Evolutionary conservation across 64 coral and sea anemone genomes (phyloP).

Genomic region (Hydrozoanthus tunicans): DNA sequence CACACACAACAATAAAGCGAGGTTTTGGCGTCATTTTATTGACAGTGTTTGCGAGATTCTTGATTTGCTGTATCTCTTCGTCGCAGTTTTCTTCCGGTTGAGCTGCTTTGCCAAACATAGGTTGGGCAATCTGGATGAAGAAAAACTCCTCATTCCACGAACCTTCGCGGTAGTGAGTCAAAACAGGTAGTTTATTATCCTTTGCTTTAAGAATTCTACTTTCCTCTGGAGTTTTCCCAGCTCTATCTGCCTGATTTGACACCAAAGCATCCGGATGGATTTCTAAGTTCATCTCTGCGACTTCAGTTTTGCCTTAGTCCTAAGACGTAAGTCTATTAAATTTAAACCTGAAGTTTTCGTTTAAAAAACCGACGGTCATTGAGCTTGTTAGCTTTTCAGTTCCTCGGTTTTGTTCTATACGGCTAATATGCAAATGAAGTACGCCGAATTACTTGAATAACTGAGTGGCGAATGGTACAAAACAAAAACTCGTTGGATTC

Average conservation of each 20-base stretch:
- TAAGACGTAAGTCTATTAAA: background rate
- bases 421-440: constrained; percentile 55
- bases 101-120: constrained; percentile 67
- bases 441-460: background rate
- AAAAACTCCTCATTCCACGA: constrained; percentile 74
- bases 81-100: constrained; percentile 83
- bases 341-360: background rate
- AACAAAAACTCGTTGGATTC: constrained; percentile 1
- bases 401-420: background rate
- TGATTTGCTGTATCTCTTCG: constrained; percentile 54
- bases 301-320: background rate
- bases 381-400: constrained; percentile 12
- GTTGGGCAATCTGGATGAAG: constrained; percentile 85
- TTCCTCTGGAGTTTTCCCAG: constrained; percentile 90
- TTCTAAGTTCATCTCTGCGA: constrained; percentile 77
- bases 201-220: constrained; percentile 80
- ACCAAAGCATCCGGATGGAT: constrained; percentile 92
- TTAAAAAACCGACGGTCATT: constrained; percentile 26
- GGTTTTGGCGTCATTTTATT: constrained; percentile 85
- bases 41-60: constrained; percentile 51
- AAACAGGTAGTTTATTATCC: constrained; percentile 82
- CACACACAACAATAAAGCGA: constrained; percentile 81
- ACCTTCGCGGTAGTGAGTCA: constrained; percentile 85
- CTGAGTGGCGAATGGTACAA: constrained; percentile 16
- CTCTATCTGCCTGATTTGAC: constrained; percentile 78